These are phyloP conservation scores for Urophycis tenuis DNA, from an alignment of 2,797 vertebrate genomes.

Conservation along the genomic window DNA sequence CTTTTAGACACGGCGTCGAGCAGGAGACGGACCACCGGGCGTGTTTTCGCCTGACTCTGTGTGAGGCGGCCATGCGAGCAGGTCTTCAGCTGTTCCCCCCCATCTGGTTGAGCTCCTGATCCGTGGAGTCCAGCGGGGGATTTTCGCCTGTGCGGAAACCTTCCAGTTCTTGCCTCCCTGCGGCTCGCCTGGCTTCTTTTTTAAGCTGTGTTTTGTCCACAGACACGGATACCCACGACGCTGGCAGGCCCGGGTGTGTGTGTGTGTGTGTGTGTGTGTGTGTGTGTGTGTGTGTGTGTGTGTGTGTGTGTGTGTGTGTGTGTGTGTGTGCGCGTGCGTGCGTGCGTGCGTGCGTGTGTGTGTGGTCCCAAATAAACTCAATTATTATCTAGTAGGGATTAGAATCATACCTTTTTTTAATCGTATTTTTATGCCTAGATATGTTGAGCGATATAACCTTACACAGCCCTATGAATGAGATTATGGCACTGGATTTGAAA, in stretches of 20 bases:
- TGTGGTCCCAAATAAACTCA: background rate
- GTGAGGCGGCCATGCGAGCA: too few species aligned
- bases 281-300: slow-evolving; percentile 11
- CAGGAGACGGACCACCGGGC: background rate
- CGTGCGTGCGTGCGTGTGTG: too few species aligned
- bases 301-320: too few species aligned
- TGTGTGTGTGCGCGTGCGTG: slow-evolving; percentile 10
- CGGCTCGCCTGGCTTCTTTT: background rate
- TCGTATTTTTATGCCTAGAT: background rate
- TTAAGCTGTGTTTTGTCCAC: slow-evolving; percentile 1
- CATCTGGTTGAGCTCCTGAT: slow-evolving; percentile 38
- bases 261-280: too few species aligned
- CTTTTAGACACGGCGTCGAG: background rate
- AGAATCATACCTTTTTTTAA: background rate
- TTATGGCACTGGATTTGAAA: background rate
- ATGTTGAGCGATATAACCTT: background rate
- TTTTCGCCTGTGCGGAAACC: slow-evolving; percentile 37
- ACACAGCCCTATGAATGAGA: background rate
- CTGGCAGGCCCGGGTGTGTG: background rate
- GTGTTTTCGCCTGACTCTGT: background rate
- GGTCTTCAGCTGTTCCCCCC: background rate
- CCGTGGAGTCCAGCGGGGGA: slow-evolving; percentile 35
- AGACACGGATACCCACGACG: background rate
- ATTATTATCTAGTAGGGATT: background rate
- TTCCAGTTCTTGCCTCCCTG: background rate